Base-by-base conservation (phyloP, 2,113 vertebrate species). In the Rutilus rutilus region DNA sequence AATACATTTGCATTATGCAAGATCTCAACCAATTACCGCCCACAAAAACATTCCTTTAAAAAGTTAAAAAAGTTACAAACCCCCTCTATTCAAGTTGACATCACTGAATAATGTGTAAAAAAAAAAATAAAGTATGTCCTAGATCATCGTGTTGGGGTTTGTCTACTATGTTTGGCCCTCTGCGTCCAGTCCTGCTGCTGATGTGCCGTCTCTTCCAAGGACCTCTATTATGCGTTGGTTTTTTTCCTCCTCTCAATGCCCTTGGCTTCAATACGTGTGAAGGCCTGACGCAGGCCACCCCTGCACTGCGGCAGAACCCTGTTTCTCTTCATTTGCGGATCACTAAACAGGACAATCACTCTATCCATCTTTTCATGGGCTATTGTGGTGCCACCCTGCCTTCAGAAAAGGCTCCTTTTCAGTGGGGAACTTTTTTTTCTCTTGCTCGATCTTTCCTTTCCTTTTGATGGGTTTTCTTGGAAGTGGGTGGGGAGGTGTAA, bases 341-440 rank as follows among this genome's bases (percentile, higher is more conserved):
- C 96, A 96, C 94, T 96, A 96, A 96, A 94, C 96, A 95, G 95
- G 96, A 97, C 95, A 96, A 95, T 96, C 94, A 95, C 93, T 94
- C 94, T 92, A 96, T 96, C 96, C 95, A 96, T 97, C 96, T 96
- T 95, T 95, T 94, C 94, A 93, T 92, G 91, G 94, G 75, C 95
- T 93, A 95, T 96, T 96, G 95, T 96, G 62, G 86, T 92, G 88
- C 93, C 94, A 93, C 93, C 93, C 94, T 91, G 91, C 89, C 93
- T 93, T 94, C 91, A 95, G 94, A 97, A 96, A 94, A 91, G 87
- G 89, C 91, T 91, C 93, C 92, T 94, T 96, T 95, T 96, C 95
- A 94, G 92, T 91, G 92, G 93, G 94, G 96, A 95, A 93, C 93
- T 87, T 92, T 89, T 89, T 88, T 89, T 86, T 88, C 57, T 77